A percentile compares a stretch with the other conserved stretches of the same genome.
Conservation (phyloP, 2,888 invertebrate species). For the Helicoverpa assulta region DNA sequence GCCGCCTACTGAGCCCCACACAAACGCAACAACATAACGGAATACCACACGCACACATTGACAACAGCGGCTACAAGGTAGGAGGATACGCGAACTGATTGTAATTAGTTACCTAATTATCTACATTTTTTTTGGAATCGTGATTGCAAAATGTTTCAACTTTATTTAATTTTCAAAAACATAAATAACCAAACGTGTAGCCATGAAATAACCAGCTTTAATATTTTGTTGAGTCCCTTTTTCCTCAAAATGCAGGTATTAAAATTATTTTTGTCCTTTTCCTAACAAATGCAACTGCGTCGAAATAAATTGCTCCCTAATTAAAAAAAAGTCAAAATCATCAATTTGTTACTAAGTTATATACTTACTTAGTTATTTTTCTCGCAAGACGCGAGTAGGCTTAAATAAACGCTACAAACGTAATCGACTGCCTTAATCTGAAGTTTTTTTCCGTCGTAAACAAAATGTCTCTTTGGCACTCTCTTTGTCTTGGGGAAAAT, state of each 20-base stretch:
- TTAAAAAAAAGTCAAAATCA: constrained; percentile 13
- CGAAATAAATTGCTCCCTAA: constrained; percentile 13
- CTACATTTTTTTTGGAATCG: too few species aligned
- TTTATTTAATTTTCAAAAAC: too few species aligned
- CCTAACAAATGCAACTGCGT: constrained; percentile 12
- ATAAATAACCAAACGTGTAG: background rate
- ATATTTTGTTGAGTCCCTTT: background rate
- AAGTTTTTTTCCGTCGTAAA: constrained; percentile 31
- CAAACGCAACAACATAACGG: constrained; percentile 65
- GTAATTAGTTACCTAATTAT: too few species aligned
- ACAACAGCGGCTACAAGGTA: constrained; percentile 85
- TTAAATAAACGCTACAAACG: constrained; percentile 4
- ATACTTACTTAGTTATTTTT: background rate
- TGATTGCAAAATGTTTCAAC: too few species aligned
- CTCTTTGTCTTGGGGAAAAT: constrained; percentile 70
- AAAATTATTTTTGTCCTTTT: constrained; percentile 14
- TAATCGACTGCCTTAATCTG: background rate
- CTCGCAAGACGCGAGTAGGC: background rate
- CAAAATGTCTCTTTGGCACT: constrained; percentile 34
- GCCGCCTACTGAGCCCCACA: constrained; percentile 82
- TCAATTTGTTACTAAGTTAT: background rate
- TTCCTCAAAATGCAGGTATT: constrained; percentile 11
- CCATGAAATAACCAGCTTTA: background rate
- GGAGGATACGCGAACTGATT: constrained; percentile 17
- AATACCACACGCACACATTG: constrained; percentile 70